Percentiles rank a stretch among this genome's conserved stretches.
Conservation (phyloP, 2,797 vertebrate genomes). For the Bovichtus variegatus region DNA sequence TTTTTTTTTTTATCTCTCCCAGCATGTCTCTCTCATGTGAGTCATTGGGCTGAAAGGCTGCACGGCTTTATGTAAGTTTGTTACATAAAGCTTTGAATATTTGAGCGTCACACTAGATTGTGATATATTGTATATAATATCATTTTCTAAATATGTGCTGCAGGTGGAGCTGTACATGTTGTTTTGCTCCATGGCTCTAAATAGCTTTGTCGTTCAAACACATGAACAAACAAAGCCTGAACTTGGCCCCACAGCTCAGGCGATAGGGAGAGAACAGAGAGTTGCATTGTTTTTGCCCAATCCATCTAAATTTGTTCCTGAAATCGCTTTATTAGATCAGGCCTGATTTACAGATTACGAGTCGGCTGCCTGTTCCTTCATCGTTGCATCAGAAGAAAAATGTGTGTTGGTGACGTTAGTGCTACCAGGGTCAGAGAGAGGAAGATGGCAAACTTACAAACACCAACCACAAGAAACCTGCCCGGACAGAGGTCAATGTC, state of each 20-base stretch:
- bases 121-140: background rate
- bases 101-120: background rate
- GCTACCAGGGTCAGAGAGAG: background rate
- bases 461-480: background rate
- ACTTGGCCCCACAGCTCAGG: conserved; percentile 44
- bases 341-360: conserved; percentile 79
- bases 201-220: background rate
- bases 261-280: conserved; percentile 61
- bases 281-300: conserved; percentile 75
- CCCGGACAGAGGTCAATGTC: background rate
- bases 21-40: background rate
- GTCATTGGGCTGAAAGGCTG: background rate
- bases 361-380: conserved; percentile 35
- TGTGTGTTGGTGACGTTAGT: conserved; percentile 45
- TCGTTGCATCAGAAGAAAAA: conserved; percentile 63
- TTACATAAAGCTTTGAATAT: background rate
- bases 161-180: conserved; percentile 31
- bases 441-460: conserved; percentile 2
- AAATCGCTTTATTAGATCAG: conserved; percentile 78
- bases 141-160: background rate
- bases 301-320: conserved; percentile 72
- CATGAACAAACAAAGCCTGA: conserved; percentile 31
- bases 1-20: background rate
- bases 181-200: background rate
- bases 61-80: background rate